These are phyloP conservation scores for Apodemia mormo DNA, from an alignment of 2,888 invertebrate species.

Conservation along the genomic window DNA sequence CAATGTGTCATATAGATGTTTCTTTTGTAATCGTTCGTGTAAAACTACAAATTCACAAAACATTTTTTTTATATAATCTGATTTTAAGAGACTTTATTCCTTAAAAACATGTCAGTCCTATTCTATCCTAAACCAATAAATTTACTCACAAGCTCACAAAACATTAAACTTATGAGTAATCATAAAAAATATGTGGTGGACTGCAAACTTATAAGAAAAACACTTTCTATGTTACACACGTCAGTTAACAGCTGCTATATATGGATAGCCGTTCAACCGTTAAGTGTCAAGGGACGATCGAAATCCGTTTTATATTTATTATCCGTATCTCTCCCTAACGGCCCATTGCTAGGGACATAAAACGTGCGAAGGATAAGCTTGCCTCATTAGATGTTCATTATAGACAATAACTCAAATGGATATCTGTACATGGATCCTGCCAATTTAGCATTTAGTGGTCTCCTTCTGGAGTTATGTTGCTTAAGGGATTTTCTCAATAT, in stretches of 20 bases:
- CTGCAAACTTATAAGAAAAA: slow-evolving; percentile 3
- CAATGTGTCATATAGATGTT: too few relatives aligned
- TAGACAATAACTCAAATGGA: slow-evolving; percentile 42
- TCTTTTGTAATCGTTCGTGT: too few relatives aligned
- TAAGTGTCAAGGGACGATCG: slow-evolving; percentile 34
- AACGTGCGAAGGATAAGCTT: slow-evolving; percentile 41
- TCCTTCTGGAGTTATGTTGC: neutral
- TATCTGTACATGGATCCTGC: slow-evolving; percentile 18
- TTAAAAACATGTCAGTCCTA: too few relatives aligned
- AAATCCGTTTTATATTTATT: slow-evolving; percentile 43
- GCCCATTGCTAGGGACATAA: slow-evolving; percentile 42
- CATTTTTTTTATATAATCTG: too few relatives aligned
- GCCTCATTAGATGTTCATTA: slow-evolving; percentile 55
- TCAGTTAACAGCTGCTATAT: slow-evolving; percentile 19
- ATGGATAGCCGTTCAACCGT: slow-evolving; percentile 29
- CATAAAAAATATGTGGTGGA: neutral
- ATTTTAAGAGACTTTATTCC: too few relatives aligned
- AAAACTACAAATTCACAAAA: too few relatives aligned
- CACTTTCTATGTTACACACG: slow-evolving; percentile 11
- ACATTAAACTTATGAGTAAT: neutral
- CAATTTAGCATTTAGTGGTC: slow-evolving; percentile 13
- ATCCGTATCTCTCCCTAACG: slow-evolving; percentile 41
- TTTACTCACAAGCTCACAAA: neutral
- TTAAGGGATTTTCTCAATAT: neutral
- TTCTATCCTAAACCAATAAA: too few relatives aligned